Conservation (phyloP, 2,113 vertebrate species). For the Anguilla japonica region DNA sequence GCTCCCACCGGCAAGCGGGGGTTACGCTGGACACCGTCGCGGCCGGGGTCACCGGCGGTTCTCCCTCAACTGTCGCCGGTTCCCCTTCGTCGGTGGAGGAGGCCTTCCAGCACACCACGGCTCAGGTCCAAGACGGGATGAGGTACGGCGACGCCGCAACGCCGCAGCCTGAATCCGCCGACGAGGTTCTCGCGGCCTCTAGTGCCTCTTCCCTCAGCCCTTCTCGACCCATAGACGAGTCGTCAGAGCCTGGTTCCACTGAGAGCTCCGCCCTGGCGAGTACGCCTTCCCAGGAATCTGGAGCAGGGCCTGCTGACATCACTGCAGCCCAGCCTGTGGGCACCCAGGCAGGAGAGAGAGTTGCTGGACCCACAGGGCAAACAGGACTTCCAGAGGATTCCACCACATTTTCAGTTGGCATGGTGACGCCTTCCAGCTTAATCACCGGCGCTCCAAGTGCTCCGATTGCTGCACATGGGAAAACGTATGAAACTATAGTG, state of each 20-base stretch:
- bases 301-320: conserved; percentile 30
- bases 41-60: not conserved
- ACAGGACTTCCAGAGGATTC: conserved; percentile 55
- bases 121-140: conserved; percentile 33
- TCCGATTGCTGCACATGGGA: conserved; percentile 60
- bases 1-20: not conserved
- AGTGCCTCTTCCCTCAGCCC: conserved; percentile 46
- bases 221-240: not conserved
- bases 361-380: conserved; percentile 20
- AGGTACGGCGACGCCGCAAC: not conserved
- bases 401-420: conserved; percentile 54
- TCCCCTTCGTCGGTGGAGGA: conserved; percentile 33
- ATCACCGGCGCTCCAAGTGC: conserved; percentile 52
- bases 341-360: conserved; percentile 24
- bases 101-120: not conserved
- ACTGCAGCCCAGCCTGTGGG: not conserved
- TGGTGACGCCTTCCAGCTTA: conserved; percentile 56
- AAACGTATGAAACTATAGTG: conserved; percentile 59
- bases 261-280: not conserved
- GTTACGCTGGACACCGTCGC: not conserved
- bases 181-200: conserved; percentile 51
- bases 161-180: not conserved
- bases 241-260: not conserved
- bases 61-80: not conserved
- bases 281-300: conserved; percentile 27